phyloP scores from a whole-genome alignment of 2,113 vertebrate species.

The Notarius quadriscutis region DNA sequence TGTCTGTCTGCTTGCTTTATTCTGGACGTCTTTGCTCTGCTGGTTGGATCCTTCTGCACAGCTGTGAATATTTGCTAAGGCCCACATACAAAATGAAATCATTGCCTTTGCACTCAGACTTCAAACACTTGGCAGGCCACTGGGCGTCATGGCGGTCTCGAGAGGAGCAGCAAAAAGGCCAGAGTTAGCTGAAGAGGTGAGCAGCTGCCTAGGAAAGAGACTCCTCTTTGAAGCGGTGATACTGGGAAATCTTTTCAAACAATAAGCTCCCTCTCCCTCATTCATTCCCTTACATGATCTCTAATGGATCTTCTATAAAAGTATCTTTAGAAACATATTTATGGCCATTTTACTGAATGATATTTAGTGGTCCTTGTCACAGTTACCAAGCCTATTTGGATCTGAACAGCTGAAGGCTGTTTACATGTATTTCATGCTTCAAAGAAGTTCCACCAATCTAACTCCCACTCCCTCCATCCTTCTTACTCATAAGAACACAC shows the following conservation, averaged over 20 bases:
- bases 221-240: constrained; percentile 69
- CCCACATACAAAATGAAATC: constrained; percentile 53
- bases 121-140: constrained; percentile 59
- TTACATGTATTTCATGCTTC: constrained; percentile 47
- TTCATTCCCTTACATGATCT: constrained; percentile 19
- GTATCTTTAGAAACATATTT: constrained; percentile 21
- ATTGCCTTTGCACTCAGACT: constrained; percentile 55
- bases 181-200: constrained; percentile 60
- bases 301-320: constrained; percentile 35
- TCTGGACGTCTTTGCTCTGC: constrained; percentile 45
- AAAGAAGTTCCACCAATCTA: constrained; percentile 19
- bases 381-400: constrained; percentile 27
- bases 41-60: constrained; percentile 38
- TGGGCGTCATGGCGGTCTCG: constrained; percentile 45
- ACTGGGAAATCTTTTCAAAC: constrained; percentile 67
- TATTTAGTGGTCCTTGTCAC: constrained; percentile 38
- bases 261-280: constrained; percentile 5
- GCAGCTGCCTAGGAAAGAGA: constrained; percentile 78
- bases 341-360: constrained; percentile 31
- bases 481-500: not conserved
- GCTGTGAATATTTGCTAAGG: constrained; percentile 54
- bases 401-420: constrained; percentile 46
- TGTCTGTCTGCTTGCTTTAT: constrained; percentile 20
- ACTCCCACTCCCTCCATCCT: constrained; percentile 36
- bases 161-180: constrained; percentile 53